phyloP scores from a whole-genome alignment of 53 echinoderm and acorn worm genomes.

The Crossaster papposus region DNA sequence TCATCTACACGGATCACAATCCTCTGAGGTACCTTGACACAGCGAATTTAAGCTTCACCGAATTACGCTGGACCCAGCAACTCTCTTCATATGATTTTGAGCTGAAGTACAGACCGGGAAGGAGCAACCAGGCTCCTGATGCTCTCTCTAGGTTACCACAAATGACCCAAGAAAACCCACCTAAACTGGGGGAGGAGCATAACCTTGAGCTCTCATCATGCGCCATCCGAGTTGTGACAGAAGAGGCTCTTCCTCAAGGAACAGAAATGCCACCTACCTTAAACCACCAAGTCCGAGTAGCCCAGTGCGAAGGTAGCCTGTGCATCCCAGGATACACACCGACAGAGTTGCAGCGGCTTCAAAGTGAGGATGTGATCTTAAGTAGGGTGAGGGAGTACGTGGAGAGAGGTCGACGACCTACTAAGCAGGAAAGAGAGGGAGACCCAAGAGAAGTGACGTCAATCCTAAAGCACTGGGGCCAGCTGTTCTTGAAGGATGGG shows the following conservation, averaged over 20 bases:
- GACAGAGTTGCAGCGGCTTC: neutral
- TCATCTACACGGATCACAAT: neutral
- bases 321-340: neutral
- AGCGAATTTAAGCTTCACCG: too few relatives aligned
- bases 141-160: too few relatives aligned
- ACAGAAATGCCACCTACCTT: neutral
- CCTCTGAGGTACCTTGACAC: too few relatives aligned
- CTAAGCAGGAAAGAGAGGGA: neutral
- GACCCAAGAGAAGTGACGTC: neutral
- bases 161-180: too few relatives aligned
- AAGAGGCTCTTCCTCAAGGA: neutral
- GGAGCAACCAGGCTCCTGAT: too few relatives aligned
- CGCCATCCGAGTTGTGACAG: neutral
- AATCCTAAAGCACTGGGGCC: conserved; percentile 17
- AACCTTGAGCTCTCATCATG: neutral
- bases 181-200: too few relatives aligned
- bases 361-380: conserved; percentile 19
- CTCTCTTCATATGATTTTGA: too few relatives aligned
- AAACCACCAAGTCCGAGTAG: neutral
- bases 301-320: neutral
- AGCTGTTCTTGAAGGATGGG: conserved; percentile 12
- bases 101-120: too few relatives aligned
- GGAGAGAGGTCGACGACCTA: neutral
- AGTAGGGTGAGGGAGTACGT: neutral
- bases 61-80: too few relatives aligned